Base-by-base conservation (phyloP, 2,113 vertebrate genomes). In the Ageneiosus marmoratus region DNA sequence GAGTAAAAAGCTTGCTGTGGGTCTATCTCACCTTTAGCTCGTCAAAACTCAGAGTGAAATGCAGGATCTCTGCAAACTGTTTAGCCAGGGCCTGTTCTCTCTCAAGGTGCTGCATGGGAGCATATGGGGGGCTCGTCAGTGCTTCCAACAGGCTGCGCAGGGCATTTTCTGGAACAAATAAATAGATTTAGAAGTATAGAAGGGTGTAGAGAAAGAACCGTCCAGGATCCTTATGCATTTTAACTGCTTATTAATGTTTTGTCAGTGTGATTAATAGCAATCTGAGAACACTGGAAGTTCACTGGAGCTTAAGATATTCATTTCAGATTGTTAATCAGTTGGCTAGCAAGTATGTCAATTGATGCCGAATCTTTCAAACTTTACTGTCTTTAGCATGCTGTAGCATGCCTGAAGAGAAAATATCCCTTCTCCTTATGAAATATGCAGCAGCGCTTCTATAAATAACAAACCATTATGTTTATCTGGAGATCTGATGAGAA, bases 11-110 rank as follows among this genome's bases (percentile, higher is more conserved):
- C 2, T 24, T 4, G 34, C 63, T 41, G 0, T 69, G 41, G 10
- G 1, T 46, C 34, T 0, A 16, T 1, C 69, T 91, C 88, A 97
- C 96, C 95, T 97, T 97, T 82, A 97, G 94, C 87, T 97, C 96
- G 0, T 97, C 96, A 1, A 97, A 97, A 90, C 96, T 97, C 92
- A 97, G 96, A 0, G 96, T 97, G 87, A 97, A 97, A 89, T 97
- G 96, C 20, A 97, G 94, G 91, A 97, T 97, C 92, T 97, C 96
- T 0, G 96, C 96, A 0, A 97, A 97, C 94, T 97, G 96, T 88
- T 97, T 97, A 88, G 96, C 96, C 84, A 97, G 90, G 6, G 96
- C 96, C 88, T 97, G 96, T 84, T 97, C 96, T 73, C 96, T 89
- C 93, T 96, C 96, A 60, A 97, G 92, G 90, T 97, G 96, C 93